Base-by-base conservation (phyloP, 2,113 vertebrate genomes). In the Gallinago paraguaiae region DNA sequence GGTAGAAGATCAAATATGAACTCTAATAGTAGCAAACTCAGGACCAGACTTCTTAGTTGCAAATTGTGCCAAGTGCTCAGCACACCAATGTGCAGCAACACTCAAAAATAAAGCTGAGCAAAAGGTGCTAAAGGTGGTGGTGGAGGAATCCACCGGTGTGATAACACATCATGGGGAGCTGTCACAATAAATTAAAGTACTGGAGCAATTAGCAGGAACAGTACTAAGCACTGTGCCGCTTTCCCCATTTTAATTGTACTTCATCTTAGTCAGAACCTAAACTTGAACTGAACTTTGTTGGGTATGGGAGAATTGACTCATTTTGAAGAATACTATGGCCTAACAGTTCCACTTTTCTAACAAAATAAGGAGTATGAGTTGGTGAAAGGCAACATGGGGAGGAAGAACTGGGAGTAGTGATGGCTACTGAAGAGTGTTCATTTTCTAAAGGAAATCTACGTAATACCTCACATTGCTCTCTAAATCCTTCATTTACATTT, bases 111-210 rank as follows among this genome's bases (percentile, higher is more conserved):
- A 92, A 96, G 91, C 93, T 78, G 61, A 89, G 87, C 56, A 78
- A 93, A 92, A 91, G 87, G 94, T 95, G 82, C 88, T 96, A 63
- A 90, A 86, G 71, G 85, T 68, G 54, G 71, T 74, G 90, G 31
- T 22, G 20, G 33, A 75, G 75, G 80, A 95, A 88, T 28, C 67
- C 74, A 95, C 89, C 74, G 88, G 89, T 88, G 77, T 87, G 92
- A 91, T 94, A 97, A 96, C 92, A 91, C 70, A 93, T 94, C 94
- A 68, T n/a, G 61, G 92, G 94, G 92, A 95, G 85, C 93, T 96
- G 96, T 96, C 95, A 97, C 86, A 94, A 95, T 94, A 94, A 94
- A 93, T 88, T 89, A 96, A 96, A 97, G 91, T 90, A 94, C 80
- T 72, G 72, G 82, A 96, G 93, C 93, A 96, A 97, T 97, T 97